Base-by-base conservation (phyloP, 2,797 vertebrate genomes). In the Iguana delicatissima region DNA sequence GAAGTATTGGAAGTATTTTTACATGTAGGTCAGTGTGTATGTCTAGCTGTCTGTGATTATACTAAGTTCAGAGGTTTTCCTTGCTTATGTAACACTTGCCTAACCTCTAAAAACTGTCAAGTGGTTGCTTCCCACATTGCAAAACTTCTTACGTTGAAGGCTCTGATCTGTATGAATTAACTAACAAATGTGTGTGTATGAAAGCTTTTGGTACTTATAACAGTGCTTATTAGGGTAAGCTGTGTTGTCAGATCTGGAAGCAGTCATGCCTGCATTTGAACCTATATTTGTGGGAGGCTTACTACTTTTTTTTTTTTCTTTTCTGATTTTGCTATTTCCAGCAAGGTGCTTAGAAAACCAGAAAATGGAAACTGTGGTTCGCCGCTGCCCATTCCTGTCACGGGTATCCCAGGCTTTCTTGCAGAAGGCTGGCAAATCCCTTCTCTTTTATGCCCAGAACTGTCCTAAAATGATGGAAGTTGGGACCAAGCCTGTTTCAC, bases 401-500 rank as follows among this genome's bases (percentile, higher is more conserved):
- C 98, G 98, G 0, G 97, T 99, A 86, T 98, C 99, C 3, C 99
- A 99, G 96, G 95, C 98, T 35, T 99, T 99, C 95, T 95, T 99
- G 93, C 99, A 99, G 97, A 99, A 99, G 95, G 97, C 99, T 20
- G 98, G 98, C 77, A 98, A 98, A 85, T 98, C 98, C 12, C 94
- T 99, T 96, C 96, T 98, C 22, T 96, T 97, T 1, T 99, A 99
- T 16, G 99, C 99, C 20, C 98, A 99, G 96, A 98, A 97, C 92
- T 99, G 99, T 92, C 99, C 99, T 0, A 96, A 99, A 81, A 99
- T 99, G 99, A 99, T 99, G 99, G 98, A 99, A 92, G 95, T 98
- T 80, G 98, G 96, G 22, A 97, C 98, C 38, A 98, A 98, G 88
- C 97, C 98, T 67, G 91, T 92, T 67, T 90, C 97, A 88, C 97